Percentiles rank a stretch among this genome's conserved stretches.
phyloP scores from a whole-genome alignment of 2,113 vertebrate genomes.

The Crotalus tigris region DNA sequence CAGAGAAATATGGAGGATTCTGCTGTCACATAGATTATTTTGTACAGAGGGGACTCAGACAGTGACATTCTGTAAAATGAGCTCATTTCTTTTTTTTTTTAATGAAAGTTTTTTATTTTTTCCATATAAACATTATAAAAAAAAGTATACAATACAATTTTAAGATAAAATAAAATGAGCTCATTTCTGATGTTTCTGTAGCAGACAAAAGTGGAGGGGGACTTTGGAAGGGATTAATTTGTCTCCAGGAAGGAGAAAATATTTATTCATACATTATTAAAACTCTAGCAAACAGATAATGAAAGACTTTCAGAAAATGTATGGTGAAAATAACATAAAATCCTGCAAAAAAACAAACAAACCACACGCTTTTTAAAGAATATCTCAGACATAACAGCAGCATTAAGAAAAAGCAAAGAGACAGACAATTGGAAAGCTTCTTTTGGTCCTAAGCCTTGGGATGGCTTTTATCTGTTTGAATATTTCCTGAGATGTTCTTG shows the following conservation, averaged over 20 bases:
- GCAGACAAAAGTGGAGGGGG: constrained; percentile 5
- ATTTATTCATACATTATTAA: constrained; percentile 25
- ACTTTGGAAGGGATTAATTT: neutral
- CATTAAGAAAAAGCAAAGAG: neutral
- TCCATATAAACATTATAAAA: too few relatives aligned
- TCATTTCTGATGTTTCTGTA: constrained; percentile 1
- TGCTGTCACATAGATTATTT: constrained; percentile 1
- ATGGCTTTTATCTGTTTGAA: constrained; percentile 19
- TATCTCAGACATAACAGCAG: neutral
- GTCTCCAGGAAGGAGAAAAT: neutral
- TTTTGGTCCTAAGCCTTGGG: neutral
- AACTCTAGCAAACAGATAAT: neutral
- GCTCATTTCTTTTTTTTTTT: neutral
- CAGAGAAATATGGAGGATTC: neutral
- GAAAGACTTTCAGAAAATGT: neutral
- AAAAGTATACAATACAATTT: too few relatives aligned
- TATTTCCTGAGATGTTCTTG: neutral
- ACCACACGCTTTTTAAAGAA: neutral
- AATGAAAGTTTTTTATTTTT: too few relatives aligned
- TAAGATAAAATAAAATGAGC: neutral
- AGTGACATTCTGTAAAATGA: constrained; percentile 22
- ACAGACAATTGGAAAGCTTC: rapidly evolving
- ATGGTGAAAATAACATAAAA: constrained; percentile 7
- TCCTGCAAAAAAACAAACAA: neutral
- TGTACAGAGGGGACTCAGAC: neutral